Evolutionary conservation across 2,888 invertebrate genomes (phyloP).

Genomic region (Meandrusa payeni): DNA sequence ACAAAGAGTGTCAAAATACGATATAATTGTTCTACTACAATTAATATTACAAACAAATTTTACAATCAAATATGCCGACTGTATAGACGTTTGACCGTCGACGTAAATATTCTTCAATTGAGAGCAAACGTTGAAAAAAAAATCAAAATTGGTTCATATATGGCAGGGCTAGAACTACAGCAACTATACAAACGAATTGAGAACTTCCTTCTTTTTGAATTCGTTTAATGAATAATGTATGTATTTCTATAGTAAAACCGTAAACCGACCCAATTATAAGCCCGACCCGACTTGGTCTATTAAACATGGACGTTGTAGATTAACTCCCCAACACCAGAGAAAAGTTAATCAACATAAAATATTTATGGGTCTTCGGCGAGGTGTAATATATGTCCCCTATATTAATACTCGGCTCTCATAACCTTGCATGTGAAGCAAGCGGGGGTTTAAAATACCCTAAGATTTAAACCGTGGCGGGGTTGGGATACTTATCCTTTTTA

Average conservation of each 20-base stretch:
- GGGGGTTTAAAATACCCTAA: slow-evolving; percentile 23
- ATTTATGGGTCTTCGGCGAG: slow-evolving; percentile 23
- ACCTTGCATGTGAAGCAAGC: slow-evolving; percentile 24
- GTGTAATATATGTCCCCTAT: slow-evolving; percentile 26
- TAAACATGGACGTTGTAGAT: slow-evolving; percentile 22
- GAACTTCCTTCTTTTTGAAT: too few species aligned
- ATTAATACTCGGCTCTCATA: slow-evolving; percentile 24
- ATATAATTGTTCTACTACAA: too few species aligned
- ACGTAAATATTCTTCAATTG: too few species aligned
- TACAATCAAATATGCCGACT: too few species aligned
- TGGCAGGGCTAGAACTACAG: too few species aligned
- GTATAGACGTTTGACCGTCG: too few species aligned
- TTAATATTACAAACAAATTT: too few species aligned
- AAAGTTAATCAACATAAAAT: slow-evolving; percentile 27
- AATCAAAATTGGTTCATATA: too few species aligned
- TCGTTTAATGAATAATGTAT: slow-evolving; percentile 17
- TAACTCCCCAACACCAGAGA: slow-evolving; percentile 16
- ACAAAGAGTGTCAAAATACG: too few species aligned
- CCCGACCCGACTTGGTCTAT: slow-evolving; percentile 23
- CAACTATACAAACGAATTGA: too few species aligned
- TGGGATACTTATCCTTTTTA: slow-evolving; percentile 24
- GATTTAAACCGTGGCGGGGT: slow-evolving; percentile 16
- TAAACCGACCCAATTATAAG: slow-evolving; percentile 8
- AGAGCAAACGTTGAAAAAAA: too few species aligned
- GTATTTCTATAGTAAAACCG: slow-evolving; percentile 4